phyloP scores from a whole-genome alignment of 1,140 invertebrate species.

The Pogonomyrmex barbatus region DNA sequence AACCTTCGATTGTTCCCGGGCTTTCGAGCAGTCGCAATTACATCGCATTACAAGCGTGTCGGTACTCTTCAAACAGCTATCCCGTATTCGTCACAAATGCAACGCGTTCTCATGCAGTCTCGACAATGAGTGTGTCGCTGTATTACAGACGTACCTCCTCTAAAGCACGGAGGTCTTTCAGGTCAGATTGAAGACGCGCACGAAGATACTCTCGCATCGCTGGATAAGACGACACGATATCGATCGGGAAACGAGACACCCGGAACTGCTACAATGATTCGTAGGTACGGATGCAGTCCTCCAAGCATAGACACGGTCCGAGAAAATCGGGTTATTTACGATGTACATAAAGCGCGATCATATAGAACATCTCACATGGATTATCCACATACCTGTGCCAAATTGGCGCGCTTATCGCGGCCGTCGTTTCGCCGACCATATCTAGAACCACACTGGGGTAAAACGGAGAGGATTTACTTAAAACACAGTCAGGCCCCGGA shows the following conservation, averaged over 20 bases:
- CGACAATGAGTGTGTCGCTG: constrained; percentile 37
- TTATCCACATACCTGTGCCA: constrained; percentile 71
- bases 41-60: constrained; percentile 35
- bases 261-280: constrained; percentile 62
- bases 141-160: constrained; percentile 36
- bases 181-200: constrained; percentile 53
- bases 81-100: constrained; percentile 16
- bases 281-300: constrained; percentile 47
- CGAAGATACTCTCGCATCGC: constrained; percentile 56
- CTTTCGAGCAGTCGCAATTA: constrained; percentile 54
- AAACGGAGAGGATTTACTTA: constrained; percentile 76
- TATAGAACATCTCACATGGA: constrained; percentile 58
- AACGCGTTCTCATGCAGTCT: constrained; percentile 33
- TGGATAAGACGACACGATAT: constrained; percentile 60
- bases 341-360: constrained; percentile 57
- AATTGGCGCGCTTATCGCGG: constrained; percentile 70
- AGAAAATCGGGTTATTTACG: constrained; percentile 72
- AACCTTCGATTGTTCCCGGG: constrained; percentile 45
- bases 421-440: constrained; percentile 38
- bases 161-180: constrained; percentile 58
- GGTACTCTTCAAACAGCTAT: constrained; percentile 47
- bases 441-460: constrained; percentile 70
- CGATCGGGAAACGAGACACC: constrained; percentile 57
- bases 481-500: constrained; percentile 67
- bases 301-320: constrained; percentile 11